Evolutionary conservation across 2,888 invertebrate genomes (phyloP).

Genomic region (Lasioglossum morio): DNA sequence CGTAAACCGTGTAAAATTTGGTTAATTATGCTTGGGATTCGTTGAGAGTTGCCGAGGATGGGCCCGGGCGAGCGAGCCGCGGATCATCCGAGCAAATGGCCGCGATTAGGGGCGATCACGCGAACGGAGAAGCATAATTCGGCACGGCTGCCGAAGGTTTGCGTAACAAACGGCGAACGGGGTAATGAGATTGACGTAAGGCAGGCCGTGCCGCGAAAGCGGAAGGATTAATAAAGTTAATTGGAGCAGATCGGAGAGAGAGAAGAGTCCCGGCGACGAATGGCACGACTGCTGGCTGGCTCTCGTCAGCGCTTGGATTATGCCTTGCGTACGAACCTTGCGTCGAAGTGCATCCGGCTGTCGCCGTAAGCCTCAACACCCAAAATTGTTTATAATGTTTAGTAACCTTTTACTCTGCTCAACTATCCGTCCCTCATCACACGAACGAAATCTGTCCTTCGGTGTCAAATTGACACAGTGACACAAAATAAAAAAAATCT

Average conservation of each 20-base stretch:
- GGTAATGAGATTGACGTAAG: slow-evolving; percentile 76
- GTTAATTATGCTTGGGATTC: background rate
- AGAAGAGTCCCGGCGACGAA: slow-evolving; percentile 70
- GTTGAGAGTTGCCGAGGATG: background rate
- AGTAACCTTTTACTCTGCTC: no score
- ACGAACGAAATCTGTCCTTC: no score
- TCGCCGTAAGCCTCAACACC: background rate
- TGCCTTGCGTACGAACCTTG: slow-evolving; percentile 59
- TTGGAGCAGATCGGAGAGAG: slow-evolving; percentile 76
- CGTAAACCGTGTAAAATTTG: background rate
- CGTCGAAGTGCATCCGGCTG: slow-evolving; percentile 66
- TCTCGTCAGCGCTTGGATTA: slow-evolving; percentile 67
- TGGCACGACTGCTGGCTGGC: slow-evolving; percentile 64
- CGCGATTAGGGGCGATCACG: background rate
- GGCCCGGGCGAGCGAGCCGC: no score
- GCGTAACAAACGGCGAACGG: slow-evolving; percentile 43
- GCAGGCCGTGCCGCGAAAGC: slow-evolving; percentile 73
- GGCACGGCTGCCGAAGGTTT: slow-evolving; percentile 26
- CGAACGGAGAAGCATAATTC: slow-evolving; percentile 20
- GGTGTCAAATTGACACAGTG: no score
- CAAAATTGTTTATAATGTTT: background rate
- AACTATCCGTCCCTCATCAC: no score
- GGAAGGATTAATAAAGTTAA: slow-evolving; percentile 79
- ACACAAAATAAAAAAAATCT: no score
- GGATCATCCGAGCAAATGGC: slow-evolving; percentile 6